These are phyloP conservation scores for Eristalis tenax DNA, from an alignment of 2,888 invertebrate species.

Conservation along the genomic window DNA sequence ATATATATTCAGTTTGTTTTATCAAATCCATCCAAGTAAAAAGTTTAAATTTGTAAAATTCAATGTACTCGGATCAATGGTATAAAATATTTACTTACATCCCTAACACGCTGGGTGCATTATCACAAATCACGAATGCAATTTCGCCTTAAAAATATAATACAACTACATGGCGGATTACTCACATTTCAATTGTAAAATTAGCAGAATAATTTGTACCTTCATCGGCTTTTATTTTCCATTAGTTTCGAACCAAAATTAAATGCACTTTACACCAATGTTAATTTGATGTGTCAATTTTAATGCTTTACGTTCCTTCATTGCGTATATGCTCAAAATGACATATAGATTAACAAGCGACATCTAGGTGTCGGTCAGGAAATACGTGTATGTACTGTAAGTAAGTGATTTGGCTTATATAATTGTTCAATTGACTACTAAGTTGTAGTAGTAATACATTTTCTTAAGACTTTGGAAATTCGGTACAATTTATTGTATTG, in stretches of 20 bases:
- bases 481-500: no score
- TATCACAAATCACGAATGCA: background rate
- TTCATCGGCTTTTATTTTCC: background rate
- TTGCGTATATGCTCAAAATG: slow-evolving; percentile 7
- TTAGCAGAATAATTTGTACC: background rate
- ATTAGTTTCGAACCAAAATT: background rate
- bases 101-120: background rate
- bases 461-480: no score
- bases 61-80: background rate
- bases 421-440: no score
- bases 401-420: background rate
- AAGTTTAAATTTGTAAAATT: background rate
- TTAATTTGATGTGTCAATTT: background rate
- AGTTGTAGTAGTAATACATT: no score
- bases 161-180: background rate
- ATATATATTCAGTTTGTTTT: background rate
- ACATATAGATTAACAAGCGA: background rate
- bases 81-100: background rate
- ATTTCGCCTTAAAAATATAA: background rate
- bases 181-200: background rate
- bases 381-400: background rate
- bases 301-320: slow-evolving; percentile 17
- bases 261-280: background rate
- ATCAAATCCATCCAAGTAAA: background rate
- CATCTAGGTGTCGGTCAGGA: slow-evolving; percentile 3